These are phyloP conservation scores for Cremastobaeus sp. DNA, from an alignment of 2,888 invertebrate species.

Conservation along the genomic window DNA sequence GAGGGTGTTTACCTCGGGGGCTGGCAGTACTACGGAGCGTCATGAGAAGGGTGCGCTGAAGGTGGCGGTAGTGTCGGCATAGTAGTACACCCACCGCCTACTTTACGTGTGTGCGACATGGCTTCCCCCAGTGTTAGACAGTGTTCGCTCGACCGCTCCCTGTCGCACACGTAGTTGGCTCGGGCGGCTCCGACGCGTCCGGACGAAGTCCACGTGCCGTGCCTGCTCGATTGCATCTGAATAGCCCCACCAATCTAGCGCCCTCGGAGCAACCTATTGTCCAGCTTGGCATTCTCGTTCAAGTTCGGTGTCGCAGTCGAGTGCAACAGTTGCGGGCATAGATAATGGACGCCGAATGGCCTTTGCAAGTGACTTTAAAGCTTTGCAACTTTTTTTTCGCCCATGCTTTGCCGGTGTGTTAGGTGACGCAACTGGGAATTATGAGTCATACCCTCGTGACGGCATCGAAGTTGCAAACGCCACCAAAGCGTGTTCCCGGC, in stretches of 20 bases:
- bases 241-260: background rate
- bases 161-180: constrained; percentile 72
- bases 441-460: no score
- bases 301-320: background rate
- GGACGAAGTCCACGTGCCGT: constrained; percentile 50
- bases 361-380: no score
- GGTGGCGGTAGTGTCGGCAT: constrained; percentile 65
- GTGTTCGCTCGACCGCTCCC: constrained; percentile 78
- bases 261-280: background rate
- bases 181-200: constrained; percentile 63
- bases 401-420: no score
- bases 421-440: no score
- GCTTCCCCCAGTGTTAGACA: constrained; percentile 74
- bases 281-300: background rate
- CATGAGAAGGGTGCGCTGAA: constrained; percentile 61
- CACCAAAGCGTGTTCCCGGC: no score
- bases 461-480: no score
- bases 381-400: no score
- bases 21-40: no score
- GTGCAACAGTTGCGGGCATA: background rate
- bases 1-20: no score
- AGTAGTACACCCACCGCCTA: constrained; percentile 48
- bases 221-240: constrained; percentile 1
- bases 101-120: constrained; percentile 63
- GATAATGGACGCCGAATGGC: background rate